These are phyloP conservation scores for Nipponia nippon DNA, from an alignment of 2,113 vertebrate genomes.

Conservation along the genomic window DNA sequence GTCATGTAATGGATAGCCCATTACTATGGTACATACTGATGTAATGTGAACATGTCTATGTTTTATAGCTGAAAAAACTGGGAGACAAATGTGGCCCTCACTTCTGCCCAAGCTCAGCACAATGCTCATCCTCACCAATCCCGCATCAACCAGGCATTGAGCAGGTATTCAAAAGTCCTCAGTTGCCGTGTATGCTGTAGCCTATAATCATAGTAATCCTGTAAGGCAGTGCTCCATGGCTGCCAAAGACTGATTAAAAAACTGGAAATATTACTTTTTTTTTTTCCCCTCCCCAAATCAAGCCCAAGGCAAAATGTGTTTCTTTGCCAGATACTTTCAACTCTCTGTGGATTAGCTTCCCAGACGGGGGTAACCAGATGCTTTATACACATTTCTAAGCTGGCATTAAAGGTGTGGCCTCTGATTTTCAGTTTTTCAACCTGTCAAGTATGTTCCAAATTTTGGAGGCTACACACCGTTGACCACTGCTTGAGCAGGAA, in stretches of 20 bases:
- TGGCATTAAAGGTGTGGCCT: slow-evolving; percentile 20
- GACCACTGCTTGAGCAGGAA: background rate
- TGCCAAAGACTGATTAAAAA: slow-evolving; percentile 48
- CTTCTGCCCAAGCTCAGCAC: background rate
- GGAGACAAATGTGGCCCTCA: background rate
- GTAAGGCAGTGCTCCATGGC: background rate
- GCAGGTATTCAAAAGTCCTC: background rate
- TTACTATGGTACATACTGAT: background rate
- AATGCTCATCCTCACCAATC: background rate
- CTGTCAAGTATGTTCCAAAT: background rate
- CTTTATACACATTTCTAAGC: slow-evolving; percentile 5
- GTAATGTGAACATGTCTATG: background rate
- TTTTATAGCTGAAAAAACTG: background rate
- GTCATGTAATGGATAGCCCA: background rate
- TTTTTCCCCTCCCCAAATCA: background rate
- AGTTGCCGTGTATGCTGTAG: background rate
- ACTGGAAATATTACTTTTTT: slow-evolving; percentile 53
- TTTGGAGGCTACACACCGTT: background rate
- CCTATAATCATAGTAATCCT: slow-evolving; percentile 19
- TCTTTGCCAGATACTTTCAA: slow-evolving; percentile 49
- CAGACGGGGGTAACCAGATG: slow-evolving; percentile 12
- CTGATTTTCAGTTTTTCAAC: slow-evolving; percentile 1
- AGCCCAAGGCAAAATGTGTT: slow-evolving; percentile 26
- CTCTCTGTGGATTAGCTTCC: slow-evolving; percentile 29
- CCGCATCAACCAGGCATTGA: background rate